These are phyloP conservation scores for Hyppa rectilinea DNA, from an alignment of 2,888 invertebrate species.

Conservation along the genomic window DNA sequence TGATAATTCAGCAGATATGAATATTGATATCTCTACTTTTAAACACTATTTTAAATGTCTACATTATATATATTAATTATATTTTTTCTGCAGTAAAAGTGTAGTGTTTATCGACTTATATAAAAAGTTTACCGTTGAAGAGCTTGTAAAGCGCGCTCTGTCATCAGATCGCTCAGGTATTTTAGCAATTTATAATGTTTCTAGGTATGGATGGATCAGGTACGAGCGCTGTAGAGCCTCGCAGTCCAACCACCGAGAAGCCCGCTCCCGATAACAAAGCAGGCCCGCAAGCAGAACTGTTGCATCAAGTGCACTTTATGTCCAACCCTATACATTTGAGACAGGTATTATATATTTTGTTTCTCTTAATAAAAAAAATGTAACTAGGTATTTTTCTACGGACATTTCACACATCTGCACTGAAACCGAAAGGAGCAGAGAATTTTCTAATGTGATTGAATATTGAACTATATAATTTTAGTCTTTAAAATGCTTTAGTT, in stretches of 20 bases:
- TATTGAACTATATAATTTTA: neutral
- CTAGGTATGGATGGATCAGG: conserved; percentile 70
- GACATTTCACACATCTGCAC: neutral
- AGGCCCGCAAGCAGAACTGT: conserved; percentile 79
- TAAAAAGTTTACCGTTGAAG: neutral
- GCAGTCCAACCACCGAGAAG: conserved; percentile 70
- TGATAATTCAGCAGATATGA: neutral
- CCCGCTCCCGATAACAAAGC: conserved; percentile 64
- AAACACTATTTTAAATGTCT: neutral
- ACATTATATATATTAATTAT: neutral
- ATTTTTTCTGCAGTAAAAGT: neutral
- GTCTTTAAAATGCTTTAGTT: neutral
- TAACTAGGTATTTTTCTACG: neutral
- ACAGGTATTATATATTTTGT: conserved; percentile 75
- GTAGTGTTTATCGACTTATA: neutral
- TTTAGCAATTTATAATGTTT: conserved; percentile 10
- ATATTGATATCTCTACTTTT: neutral
- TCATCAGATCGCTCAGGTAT: neutral
- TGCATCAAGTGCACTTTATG: conserved; percentile 85
- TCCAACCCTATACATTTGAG: conserved; percentile 86
- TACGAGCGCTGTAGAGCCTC: conserved; percentile 58
- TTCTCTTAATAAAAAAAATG: neutral
- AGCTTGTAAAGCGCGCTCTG: neutral
- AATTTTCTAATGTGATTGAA: neutral
- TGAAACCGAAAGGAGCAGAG: neutral